These are phyloP conservation scores for Reticulitermes speratus DNA, from an alignment of 1,140 invertebrate genomes.

Conservation along the genomic window DNA sequence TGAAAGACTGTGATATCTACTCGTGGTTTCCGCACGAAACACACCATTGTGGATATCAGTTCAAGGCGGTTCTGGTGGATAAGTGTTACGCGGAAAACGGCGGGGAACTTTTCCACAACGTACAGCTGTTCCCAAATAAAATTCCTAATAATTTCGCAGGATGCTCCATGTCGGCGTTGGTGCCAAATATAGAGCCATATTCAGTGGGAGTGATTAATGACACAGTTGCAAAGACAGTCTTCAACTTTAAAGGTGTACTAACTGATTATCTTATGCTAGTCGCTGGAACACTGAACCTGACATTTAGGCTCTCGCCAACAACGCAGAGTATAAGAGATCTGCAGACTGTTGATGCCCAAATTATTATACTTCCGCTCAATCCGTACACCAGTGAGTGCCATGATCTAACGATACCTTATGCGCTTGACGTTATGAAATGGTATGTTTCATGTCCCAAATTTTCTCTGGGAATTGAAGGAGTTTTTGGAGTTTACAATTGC, in stretches of 20 bases:
- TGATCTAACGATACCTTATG: background rate
- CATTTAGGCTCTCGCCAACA: background rate
- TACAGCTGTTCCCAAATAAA: background rate
- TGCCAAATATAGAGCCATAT: background rate
- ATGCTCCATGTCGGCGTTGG: background rate
- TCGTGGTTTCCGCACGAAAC: background rate
- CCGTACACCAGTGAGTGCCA: background rate
- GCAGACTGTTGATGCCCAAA: background rate
- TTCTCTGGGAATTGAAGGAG: background rate
- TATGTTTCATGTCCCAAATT: background rate
- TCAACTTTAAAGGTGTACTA: background rate
- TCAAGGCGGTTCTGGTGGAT: background rate
- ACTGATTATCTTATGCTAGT: background rate
- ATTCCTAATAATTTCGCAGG: background rate
- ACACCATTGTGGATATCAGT: background rate
- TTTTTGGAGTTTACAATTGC: background rate
- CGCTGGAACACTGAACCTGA: background rate
- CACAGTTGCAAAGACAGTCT: background rate
- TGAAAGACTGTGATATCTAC: background rate
- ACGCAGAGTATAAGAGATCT: too few species aligned
- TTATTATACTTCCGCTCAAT: background rate
- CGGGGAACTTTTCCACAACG: background rate
- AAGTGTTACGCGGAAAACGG: background rate
- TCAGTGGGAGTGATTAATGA: background rate
- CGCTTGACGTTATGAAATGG: background rate